Evolutionary conservation across 35 echinoderm and acorn worm species (phyloP), one percentile per base, ranked within the genome.

Genomic region (Apostichopus parvimensis): DNA sequence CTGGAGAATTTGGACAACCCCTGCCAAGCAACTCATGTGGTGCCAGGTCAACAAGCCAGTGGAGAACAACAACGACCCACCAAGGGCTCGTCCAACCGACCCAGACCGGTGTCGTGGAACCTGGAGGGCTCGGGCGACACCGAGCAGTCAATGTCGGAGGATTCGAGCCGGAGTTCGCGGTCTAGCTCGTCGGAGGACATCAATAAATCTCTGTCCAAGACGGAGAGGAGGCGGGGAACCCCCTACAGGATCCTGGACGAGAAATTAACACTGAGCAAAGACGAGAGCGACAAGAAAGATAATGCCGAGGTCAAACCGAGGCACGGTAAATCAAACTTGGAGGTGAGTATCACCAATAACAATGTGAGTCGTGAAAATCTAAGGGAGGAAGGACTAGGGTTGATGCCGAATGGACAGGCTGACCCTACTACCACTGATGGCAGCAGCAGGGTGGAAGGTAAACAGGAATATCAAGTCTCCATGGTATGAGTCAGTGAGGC

Each of bases 21-120:
- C 22, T 98, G 96, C 57, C 92, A 98, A 22, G 92, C 92, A 34
- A 94, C 95, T 54, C 93, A 92, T 60, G 90, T 98, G 71, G 92
- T 91, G 1, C 86, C 94, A 13, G 87, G 58, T 45, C 83, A 90
- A 21, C 23, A 88, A 66, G 77, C 92, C 87, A 56, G 65, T 57
- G 62, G 83, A 88, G n/a, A 64, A 56, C 81, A 90, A 82, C 91
- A 21, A 28, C 93, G n/a, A 34, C 90, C 23, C 25, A 28, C 58
- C 1, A 86, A 87, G 60, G 90, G 17, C 71, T 77, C 57, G 68
- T 57, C 65, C 18, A 77, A 92, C 53, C 80, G 24, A 88, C 54
- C 79, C 20, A 72, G 79, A 24, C 91, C 91, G 21, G 70, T 64
- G 14, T 91, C 91, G 62, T 84, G 82, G 91, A 91, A 73, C 24